Conservation (phyloP, 2,797 vertebrate species). For the Rhinoraja longicauda region DNA sequence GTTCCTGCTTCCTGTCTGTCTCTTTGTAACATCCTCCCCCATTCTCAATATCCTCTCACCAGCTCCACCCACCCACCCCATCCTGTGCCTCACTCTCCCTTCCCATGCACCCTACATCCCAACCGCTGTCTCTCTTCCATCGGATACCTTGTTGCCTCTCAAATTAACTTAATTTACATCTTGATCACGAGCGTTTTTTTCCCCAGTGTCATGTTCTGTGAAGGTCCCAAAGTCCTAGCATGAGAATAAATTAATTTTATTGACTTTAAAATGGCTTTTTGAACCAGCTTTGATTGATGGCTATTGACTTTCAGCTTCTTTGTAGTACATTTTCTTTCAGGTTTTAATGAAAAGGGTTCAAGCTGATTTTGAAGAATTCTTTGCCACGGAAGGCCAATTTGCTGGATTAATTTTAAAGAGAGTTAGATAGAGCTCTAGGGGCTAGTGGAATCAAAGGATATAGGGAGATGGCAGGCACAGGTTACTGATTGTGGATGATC, state of each 20-base stretch:
- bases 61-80: not conserved
- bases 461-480: too few species aligned
- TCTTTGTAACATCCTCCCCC: not conserved
- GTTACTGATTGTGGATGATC: too few species aligned
- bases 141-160: not conserved
- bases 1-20: too few species aligned
- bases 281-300: not conserved
- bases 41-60: not conserved
- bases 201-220: too few species aligned
- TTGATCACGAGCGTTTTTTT: too few species aligned
- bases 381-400: too few species aligned
- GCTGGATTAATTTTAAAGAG: too few species aligned
- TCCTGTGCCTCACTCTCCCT: not conserved
- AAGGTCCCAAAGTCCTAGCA: not conserved
- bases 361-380: too few species aligned
- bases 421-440: too few species aligned
- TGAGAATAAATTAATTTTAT: not conserved
- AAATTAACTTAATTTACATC: too few species aligned
- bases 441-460: too few species aligned
- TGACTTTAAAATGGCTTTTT: not conserved
- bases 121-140: not conserved
- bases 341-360: not conserved
- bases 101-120: not conserved
- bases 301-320: not conserved
- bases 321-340: not conserved